Evolutionary conservation across 2,888 invertebrate species (phyloP), one percentile per base, ranked within the genome.

Genomic region (Brachypalpus laphriformis): DNA sequence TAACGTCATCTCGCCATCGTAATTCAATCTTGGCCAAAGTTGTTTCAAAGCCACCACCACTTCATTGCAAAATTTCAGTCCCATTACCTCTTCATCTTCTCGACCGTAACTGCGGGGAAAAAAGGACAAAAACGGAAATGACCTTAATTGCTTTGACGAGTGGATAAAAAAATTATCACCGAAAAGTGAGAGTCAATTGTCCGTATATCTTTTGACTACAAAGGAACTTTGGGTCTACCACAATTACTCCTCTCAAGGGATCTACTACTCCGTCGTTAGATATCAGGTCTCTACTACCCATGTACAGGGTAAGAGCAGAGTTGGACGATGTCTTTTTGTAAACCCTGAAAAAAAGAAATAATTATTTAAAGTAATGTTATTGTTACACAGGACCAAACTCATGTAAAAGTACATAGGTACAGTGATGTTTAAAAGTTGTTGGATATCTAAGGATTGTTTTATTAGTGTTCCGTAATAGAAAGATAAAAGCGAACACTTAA

Each of bases 71-170:
- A 98, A 98, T 90, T 98, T 98, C 86, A 99, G 94, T 0, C 98
- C 98, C 95, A 98, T 96, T 37, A 98, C 98, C 92, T 98, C 98
- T 91, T 98, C 96, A 91, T 98, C 98, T 92, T 98, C 98, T 65
- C 98, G 93, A 0, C 98, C 98, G 90, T 98, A 98, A 88, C 95
- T 95, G 90, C 6, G 34, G 11, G 8, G 4, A 31, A 77, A 18
- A n/a, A 54, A n/a, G 5, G 9, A 16, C 0, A 2, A 20, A 9
- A 37, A 37, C 16, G 40, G 59, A 40, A 11, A 61, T 28, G 5
- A 22, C 31, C 14, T 59, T 1, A 31, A 31, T 14, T 37, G 3
- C 1, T 25, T 9, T n/a, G 2, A 34, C 16, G 20, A 18, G 18
- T 87, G 91, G 16, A 40, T 11, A 40, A 16, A n/a, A 40, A 40